Conservation (phyloP, 2,113 vertebrate species). For the Colossoma macropomum region DNA sequence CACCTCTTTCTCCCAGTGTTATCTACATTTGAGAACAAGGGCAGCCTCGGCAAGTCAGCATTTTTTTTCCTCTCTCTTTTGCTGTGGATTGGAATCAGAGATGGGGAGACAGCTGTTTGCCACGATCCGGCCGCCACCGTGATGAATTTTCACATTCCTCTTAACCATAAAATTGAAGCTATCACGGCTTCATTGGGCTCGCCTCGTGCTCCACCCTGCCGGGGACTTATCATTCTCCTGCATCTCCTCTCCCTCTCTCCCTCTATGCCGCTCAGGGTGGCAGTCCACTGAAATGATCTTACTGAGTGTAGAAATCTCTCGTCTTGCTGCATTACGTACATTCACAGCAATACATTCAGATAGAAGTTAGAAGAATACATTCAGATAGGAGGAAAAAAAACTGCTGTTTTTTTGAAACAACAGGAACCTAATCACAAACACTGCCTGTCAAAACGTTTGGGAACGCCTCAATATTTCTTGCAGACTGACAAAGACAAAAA, state of each 20-base stretch:
- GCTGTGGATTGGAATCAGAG: slow-evolving; percentile 60
- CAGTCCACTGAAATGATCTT: too few species aligned
- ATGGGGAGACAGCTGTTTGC: slow-evolving; percentile 60
- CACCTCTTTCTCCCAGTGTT: slow-evolving; percentile 52
- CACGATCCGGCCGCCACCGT: slow-evolving; percentile 65
- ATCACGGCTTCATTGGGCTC: slow-evolving; percentile 60
- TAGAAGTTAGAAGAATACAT: background rate
- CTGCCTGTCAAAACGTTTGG: too few species aligned
- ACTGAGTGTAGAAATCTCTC: slow-evolving; percentile 14
- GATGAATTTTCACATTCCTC: slow-evolving; percentile 75
- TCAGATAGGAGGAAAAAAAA: too few species aligned
- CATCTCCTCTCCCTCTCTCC: slow-evolving; percentile 61
- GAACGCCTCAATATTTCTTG: too few species aligned
- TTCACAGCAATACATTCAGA: background rate
- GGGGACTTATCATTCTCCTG: slow-evolving; percentile 68
- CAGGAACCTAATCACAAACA: too few species aligned
- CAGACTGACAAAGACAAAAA: too few species aligned
- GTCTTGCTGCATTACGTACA: background rate
- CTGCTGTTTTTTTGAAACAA: too few species aligned
- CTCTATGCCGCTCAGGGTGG: slow-evolving; percentile 30
- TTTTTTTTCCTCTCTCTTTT: slow-evolving; percentile 17
- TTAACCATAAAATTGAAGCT: slow-evolving; percentile 76
- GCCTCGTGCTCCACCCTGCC: slow-evolving; percentile 58
- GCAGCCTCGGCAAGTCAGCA: slow-evolving; percentile 3
- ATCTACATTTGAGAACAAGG: slow-evolving; percentile 33